Evolutionary conservation across 2,113 vertebrate genomes (phyloP).

Genomic region (Ceyx melanurus): DNA sequence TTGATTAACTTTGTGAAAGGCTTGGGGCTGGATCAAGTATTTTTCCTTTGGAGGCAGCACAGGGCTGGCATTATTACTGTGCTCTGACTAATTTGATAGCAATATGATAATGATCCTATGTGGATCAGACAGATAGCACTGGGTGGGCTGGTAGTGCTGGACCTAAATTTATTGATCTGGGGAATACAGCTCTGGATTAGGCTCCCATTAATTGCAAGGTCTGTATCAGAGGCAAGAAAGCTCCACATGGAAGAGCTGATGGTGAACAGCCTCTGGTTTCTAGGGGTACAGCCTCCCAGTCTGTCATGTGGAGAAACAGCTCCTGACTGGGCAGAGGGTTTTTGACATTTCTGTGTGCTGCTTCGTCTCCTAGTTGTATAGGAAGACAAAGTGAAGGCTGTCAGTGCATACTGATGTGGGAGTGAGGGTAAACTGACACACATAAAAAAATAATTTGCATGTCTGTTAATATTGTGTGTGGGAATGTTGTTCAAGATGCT

Average conservation of each 20-base stretch:
- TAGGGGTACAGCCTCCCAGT: background rate
- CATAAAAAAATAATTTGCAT: background rate
- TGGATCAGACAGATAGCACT: background rate
- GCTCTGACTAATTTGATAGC: background rate
- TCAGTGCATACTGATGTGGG: background rate
- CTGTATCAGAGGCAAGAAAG: background rate
- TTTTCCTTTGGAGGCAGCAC: background rate
- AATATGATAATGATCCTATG: background rate
- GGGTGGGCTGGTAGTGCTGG: background rate
- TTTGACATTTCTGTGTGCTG: background rate
- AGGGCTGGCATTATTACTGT: background rate
- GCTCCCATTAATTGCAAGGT: background rate
- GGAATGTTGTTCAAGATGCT: background rate
- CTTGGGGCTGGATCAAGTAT: background rate
- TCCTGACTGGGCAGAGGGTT: background rate
- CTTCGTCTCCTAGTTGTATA: background rate
- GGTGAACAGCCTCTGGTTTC: background rate
- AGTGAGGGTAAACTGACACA: background rate
- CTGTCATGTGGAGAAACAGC: background rate
- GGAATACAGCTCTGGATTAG: background rate
- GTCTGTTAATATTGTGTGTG: background rate
- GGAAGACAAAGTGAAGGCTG: background rate
- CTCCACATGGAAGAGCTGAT: background rate
- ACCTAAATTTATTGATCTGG: background rate
- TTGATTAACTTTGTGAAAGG: background rate